These are phyloP conservation scores for Sebastes minor DNA, from an alignment of 2,797 vertebrate genomes.

Conservation along the genomic window DNA sequence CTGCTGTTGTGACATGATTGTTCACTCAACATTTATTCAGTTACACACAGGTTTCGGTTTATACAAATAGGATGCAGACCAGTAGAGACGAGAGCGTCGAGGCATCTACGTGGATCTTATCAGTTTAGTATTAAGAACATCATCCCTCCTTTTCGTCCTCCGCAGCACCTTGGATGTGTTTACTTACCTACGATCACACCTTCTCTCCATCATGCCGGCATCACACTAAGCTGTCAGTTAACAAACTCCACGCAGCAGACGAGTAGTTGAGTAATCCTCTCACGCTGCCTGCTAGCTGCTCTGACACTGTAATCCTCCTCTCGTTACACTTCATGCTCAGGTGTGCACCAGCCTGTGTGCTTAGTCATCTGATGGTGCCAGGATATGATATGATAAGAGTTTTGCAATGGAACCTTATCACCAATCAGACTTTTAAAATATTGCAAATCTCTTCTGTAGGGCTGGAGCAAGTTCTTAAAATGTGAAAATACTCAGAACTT, in stretches of 20 bases:
- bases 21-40: background rate
- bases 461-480: too few relatives aligned
- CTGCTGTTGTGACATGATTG: background rate
- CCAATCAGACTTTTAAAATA: background rate
- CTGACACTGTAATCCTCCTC: constrained; percentile 79
- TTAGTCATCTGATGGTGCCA: constrained; percentile 54
- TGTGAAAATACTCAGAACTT: too few relatives aligned
- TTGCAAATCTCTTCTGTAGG: background rate
- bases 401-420: background rate
- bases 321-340: constrained; percentile 60
- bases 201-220: background rate
- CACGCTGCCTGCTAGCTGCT: constrained; percentile 54
- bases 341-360: constrained; percentile 45
- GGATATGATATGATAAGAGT: constrained; percentile 36
- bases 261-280: constrained; percentile 65
- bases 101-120: background rate
- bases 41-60: background rate
- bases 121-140: too few relatives aligned
- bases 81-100: background rate
- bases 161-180: background rate
- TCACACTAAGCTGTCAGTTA: constrained; percentile 5
- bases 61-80: background rate
- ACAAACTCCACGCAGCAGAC: constrained; percentile 17
- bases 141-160: background rate
- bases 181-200: background rate